Evolutionary conservation across 2,113 vertebrate genomes (phyloP).

Genomic region (Cynocephalus volans): DNA sequence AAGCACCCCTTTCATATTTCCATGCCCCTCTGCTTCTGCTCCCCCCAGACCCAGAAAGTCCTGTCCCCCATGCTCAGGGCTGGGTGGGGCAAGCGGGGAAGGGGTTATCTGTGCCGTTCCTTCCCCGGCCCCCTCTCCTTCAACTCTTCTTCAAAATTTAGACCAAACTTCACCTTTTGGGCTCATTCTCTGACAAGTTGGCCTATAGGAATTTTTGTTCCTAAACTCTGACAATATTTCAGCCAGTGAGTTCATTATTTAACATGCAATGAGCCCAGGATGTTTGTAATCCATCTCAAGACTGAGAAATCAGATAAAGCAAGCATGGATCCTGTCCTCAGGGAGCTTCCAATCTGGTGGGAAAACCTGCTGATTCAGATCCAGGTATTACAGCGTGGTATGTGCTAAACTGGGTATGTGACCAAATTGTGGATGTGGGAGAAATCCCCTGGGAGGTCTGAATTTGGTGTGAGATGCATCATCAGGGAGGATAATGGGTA

Average conservation of each 20-base stretch:
- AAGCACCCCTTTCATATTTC: not conserved
- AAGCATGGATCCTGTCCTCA: not conserved
- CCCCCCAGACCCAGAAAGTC: not conserved
- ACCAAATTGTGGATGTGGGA: not conserved
- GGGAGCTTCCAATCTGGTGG: not conserved
- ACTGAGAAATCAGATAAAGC: not conserved
- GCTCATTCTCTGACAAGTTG: not conserved
- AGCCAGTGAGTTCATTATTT: not conserved
- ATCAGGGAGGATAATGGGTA: accelerated
- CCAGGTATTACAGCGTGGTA: not conserved
- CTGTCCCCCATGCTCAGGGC: not conserved
- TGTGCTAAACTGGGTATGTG: not conserved
- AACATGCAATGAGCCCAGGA: not conserved
- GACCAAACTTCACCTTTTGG: not conserved
- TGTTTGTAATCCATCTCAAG: not conserved
- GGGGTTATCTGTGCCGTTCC: not conserved
- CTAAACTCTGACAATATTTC: not conserved
- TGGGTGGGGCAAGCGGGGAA: not conserved
- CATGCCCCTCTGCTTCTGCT: not conserved
- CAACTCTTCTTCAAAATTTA: constrained; percentile 9
- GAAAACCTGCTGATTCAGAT: not conserved
- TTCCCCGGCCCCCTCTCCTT: not conserved
- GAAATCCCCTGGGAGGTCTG: not conserved
- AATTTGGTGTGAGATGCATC: not conserved
- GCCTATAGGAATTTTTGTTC: not conserved